Conservation (phyloP, 2,888 invertebrate genomes). For the Rutpela maculata region DNA sequence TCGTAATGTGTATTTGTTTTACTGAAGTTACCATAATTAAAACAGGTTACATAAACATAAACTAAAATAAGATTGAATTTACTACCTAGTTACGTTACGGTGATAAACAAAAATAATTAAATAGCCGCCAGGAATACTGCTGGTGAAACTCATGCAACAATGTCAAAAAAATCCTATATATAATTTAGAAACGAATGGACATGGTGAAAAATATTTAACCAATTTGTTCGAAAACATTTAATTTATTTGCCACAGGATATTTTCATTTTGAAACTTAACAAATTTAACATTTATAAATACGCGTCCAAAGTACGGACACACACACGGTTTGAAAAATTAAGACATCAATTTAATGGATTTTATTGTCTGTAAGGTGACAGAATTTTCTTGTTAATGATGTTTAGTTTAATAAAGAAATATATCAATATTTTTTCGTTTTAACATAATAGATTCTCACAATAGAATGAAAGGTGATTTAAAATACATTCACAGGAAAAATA, state of each 20-base stretch:
- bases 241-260: conserved; percentile 11
- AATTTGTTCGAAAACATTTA: conserved; percentile 17
- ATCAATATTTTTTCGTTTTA: not conserved
- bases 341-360: not conserved
- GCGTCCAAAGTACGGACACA: conserved; percentile 20
- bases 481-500: not conserved
- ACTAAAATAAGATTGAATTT: conserved; percentile 43
- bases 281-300: conserved; percentile 1
- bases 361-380: conserved; percentile 3
- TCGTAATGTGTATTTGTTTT: conserved; percentile 46
- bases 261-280: not conserved
- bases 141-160: conserved; percentile 25
- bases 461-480: not conserved
- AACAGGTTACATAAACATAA: conserved; percentile 45
- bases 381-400: not conserved
- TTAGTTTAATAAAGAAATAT: not conserved
- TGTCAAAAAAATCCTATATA: conserved; percentile 26
- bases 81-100: conserved; percentile 39
- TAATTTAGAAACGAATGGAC: conserved; percentile 15
- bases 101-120: conserved; percentile 45
- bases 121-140: conserved; percentile 25
- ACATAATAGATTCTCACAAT: not conserved
- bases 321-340: not conserved
- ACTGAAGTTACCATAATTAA: conserved; percentile 44
- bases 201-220: conserved; percentile 15